Evolutionary conservation across 2,888 invertebrate species (phyloP).

Genomic region (Eucera pruinosa): DNA sequence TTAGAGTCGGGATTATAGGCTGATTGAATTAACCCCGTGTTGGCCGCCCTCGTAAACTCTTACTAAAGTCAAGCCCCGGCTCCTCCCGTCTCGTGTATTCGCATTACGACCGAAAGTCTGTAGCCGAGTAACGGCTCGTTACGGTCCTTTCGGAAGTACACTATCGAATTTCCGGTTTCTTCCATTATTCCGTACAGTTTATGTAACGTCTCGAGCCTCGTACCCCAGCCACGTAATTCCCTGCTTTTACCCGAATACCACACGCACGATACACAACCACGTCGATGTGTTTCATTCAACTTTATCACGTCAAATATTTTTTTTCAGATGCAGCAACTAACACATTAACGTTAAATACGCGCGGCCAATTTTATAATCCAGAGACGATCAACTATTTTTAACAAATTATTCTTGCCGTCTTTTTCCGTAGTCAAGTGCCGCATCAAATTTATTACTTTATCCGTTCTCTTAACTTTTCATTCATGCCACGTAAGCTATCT

Average conservation of each 20-base stretch:
- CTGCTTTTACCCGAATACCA: slow-evolving; percentile 41
- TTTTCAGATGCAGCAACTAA: no score
- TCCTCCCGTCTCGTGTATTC: slow-evolving; percentile 83
- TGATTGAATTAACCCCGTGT: slow-evolving; percentile 83
- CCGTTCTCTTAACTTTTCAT: no score
- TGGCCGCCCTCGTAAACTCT: slow-evolving; percentile 83
- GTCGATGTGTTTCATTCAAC: not conserved
- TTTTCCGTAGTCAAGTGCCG: no score
- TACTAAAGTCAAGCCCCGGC: slow-evolving; percentile 80
- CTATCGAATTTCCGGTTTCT: slow-evolving; percentile 71
- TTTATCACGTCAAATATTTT: not conserved
- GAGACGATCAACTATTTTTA: no score
- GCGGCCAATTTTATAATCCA: no score
- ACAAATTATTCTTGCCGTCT: no score
- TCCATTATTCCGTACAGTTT: slow-evolving; percentile 63
- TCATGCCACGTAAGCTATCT: no score
- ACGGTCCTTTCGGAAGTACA: slow-evolving; percentile 67
- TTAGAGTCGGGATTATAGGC: slow-evolving; percentile 81
- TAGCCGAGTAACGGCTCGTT: slow-evolving; percentile 77
- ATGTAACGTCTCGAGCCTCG: slow-evolving; percentile 51
- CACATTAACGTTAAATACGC: no score
- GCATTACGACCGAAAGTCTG: slow-evolving; percentile 77
- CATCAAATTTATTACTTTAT: no score
- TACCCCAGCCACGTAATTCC: slow-evolving; percentile 29
- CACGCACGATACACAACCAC: slow-evolving; percentile 16